A percentile compares a stretch with the other conserved stretches of the same genome.
Conservation (phyloP, 2,888 invertebrate genomes). For the Agelastica alni region DNA sequence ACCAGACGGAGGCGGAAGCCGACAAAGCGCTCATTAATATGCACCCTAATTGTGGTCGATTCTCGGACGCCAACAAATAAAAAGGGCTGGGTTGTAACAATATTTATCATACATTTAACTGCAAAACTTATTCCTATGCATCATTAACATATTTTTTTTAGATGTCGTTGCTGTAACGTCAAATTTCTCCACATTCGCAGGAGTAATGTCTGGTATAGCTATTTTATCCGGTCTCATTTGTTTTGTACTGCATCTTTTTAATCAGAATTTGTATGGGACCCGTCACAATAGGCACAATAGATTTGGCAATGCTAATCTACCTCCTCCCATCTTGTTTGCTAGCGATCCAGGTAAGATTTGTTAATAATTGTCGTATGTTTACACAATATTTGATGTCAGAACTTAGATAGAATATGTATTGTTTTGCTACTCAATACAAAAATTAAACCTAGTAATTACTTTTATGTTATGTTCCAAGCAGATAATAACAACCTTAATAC, state of each 20-base stretch:
- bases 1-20: too few species aligned
- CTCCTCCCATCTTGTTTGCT: constrained; percentile 83
- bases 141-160: constrained; percentile 53
- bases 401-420: too few species aligned
- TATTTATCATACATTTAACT: background rate
- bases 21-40: too few species aligned
- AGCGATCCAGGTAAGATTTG: constrained; percentile 75
- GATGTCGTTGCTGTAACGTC: constrained; percentile 78
- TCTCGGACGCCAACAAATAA: too few species aligned
- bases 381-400: too few species aligned
- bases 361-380: too few species aligned
- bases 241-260: constrained; percentile 86
- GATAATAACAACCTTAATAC: too few species aligned
- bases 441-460: too few species aligned
- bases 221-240: constrained; percentile 85
- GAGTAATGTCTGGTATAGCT: constrained; percentile 83
- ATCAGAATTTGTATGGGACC: constrained; percentile 62
- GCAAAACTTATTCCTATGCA: background rate
- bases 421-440: too few species aligned
- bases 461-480: too few species aligned
- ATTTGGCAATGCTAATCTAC: constrained; percentile 81
- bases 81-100: background rate
- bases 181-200: constrained; percentile 84
- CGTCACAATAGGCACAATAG: constrained; percentile 65
- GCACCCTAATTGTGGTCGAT: too few species aligned